These are phyloP conservation scores for Philopotamus ludificatus DNA, from an alignment of 1,140 invertebrate species.

Conservation along the genomic window DNA sequence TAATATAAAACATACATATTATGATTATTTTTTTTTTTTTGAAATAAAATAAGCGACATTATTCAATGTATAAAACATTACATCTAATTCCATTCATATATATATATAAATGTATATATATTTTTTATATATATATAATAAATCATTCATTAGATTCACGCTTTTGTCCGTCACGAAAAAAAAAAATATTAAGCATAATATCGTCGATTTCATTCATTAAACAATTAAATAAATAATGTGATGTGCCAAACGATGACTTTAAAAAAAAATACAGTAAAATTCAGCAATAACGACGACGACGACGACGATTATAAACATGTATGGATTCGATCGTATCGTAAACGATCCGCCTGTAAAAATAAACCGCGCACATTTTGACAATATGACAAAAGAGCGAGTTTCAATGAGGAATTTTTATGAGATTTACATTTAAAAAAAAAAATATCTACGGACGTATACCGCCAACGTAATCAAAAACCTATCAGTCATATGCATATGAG, in stretches of 20 bases:
- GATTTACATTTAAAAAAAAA: not conserved
- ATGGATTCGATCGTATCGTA: too few relatives aligned
- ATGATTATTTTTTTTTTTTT: not conserved
- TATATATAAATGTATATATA: constrained; percentile 5
- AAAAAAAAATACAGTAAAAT: too few relatives aligned
- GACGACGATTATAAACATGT: too few relatives aligned
- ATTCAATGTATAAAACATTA: not conserved
- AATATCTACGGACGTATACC: too few relatives aligned
- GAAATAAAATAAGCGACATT: not conserved
- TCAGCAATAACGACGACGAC: too few relatives aligned
- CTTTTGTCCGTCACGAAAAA: not conserved
- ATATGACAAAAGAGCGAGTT: not conserved
- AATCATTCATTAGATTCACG: not conserved
- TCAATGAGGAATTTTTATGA: not conserved
- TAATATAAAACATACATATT: not conserved
- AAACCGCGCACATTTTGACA: not conserved
- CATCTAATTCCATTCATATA: not conserved
- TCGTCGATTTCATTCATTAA: not conserved
- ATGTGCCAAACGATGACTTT: not conserved
- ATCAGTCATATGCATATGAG: not conserved
- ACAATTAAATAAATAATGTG: not conserved
- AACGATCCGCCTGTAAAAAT: too few relatives aligned
- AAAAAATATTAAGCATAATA: not conserved
- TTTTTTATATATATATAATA: not conserved
- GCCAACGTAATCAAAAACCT: too few relatives aligned